phyloP scores from a whole-genome alignment of 2,113 vertebrate species.

The Plecotus auritus region DNA sequence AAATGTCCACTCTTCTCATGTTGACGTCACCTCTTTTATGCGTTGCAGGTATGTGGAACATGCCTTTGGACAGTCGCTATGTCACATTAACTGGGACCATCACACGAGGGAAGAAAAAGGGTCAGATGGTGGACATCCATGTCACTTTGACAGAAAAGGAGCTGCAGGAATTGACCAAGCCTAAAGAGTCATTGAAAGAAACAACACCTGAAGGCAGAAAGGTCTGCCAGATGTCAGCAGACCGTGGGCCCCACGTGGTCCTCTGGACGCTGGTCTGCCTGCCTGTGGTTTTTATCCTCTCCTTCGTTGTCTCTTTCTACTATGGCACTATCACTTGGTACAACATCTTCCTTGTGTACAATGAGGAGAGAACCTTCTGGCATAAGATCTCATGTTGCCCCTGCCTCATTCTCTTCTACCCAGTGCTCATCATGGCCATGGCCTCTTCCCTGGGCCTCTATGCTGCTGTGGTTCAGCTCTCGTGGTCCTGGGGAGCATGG shows the following conservation, averaged over 20 bases:
- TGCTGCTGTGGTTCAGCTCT: slow-evolving; percentile 92
- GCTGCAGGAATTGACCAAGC: slow-evolving; percentile 91
- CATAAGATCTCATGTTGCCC: slow-evolving; percentile 97
- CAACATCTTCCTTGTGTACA: slow-evolving; percentile 98
- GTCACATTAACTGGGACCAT: slow-evolving; percentile 98
- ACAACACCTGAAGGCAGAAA: slow-evolving; percentile 78
- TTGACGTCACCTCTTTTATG: neutral
- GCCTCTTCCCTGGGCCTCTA: slow-evolving; percentile 92
- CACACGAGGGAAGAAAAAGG: slow-evolving; percentile 98
- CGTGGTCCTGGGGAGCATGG: slow-evolving; percentile 96
- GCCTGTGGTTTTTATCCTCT: slow-evolving; percentile 92
- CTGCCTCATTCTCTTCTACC: slow-evolving; percentile 96
- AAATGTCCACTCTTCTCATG: neutral
- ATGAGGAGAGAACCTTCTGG: slow-evolving; percentile 99
- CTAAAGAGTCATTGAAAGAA: slow-evolving; percentile 88
- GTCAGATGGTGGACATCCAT: slow-evolving; percentile 98
- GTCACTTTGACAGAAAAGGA: slow-evolving; percentile 95
- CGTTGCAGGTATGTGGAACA: slow-evolving; percentile 83
- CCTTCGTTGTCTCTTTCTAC: slow-evolving; percentile 97
- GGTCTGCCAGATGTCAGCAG: slow-evolving; percentile 85
- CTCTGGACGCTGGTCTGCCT: slow-evolving; percentile 96
- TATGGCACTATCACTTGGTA: slow-evolving; percentile 99
- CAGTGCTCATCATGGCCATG: slow-evolving; percentile 93
- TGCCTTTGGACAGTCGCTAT: slow-evolving; percentile 93
- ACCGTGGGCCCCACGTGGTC: slow-evolving; percentile 91